Evolutionary conservation across 2,888 invertebrate species (phyloP).

Genomic region (Hirtodrosophila histrioides): DNA sequence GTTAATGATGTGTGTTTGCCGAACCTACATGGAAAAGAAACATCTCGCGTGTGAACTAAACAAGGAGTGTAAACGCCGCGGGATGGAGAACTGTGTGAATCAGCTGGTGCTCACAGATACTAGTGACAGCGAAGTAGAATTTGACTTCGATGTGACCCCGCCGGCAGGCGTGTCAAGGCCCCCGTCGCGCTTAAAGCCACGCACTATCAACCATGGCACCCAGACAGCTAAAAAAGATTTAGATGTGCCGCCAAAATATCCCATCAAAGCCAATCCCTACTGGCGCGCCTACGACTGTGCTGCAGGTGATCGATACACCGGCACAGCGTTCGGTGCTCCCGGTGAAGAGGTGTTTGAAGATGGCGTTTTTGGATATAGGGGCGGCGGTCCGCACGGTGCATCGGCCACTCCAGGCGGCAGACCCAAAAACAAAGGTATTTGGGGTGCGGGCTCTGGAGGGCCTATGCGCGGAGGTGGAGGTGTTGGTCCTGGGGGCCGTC

Average conservation of each 20-base stretch:
- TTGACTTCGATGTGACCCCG: slow-evolving; percentile 89
- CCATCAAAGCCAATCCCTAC: slow-evolving; percentile 59
- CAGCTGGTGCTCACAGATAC: slow-evolving; percentile 80
- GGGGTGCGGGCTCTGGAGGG: slow-evolving; percentile 26
- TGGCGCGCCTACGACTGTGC: slow-evolving; percentile 77
- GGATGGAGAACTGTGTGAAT: slow-evolving; percentile 67
- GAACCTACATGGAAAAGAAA: slow-evolving; percentile 80
- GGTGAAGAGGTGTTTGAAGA: slow-evolving; percentile 63
- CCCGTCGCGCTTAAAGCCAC: slow-evolving; percentile 82
- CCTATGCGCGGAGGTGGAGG: slow-evolving; percentile 21
- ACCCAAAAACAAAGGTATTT: slow-evolving; percentile 2
- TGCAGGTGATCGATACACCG: slow-evolving; percentile 64
- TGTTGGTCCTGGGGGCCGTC: slow-evolving; percentile 9
- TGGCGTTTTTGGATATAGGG: slow-evolving; percentile 55
- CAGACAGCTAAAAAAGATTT: slow-evolving; percentile 87
- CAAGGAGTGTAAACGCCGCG: slow-evolving; percentile 83
- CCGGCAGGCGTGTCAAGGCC: slow-evolving; percentile 88
- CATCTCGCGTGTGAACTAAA: slow-evolving; percentile 85
- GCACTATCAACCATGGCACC: slow-evolving; percentile 86
- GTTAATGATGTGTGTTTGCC: no score
- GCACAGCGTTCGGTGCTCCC: slow-evolving; percentile 57
- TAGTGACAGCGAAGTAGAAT: slow-evolving; percentile 86
- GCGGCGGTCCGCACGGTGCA: slow-evolving; percentile 58
- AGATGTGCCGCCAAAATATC: slow-evolving; percentile 57
- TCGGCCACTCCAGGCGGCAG: slow-evolving; percentile 32